phyloP scores from a whole-genome alignment of 1,140 invertebrate species.

The Cydia amplana region DNA sequence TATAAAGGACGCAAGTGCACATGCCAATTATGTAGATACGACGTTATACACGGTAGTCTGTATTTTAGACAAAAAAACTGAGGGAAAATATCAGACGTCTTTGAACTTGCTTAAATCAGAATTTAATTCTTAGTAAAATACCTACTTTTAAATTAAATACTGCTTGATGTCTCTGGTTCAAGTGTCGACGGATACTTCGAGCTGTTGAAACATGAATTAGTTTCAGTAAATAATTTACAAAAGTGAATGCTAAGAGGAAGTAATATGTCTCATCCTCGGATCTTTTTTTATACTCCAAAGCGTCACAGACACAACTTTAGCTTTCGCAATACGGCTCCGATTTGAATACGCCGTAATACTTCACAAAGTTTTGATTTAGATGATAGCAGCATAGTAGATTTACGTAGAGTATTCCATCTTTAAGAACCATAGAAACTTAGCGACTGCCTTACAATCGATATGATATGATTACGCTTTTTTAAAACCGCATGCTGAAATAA shows the following conservation, averaged over 20 bases:
- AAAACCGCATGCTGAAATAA: too few relatives aligned
- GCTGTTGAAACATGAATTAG: background rate
- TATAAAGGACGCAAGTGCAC: background rate
- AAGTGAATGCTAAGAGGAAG: background rate
- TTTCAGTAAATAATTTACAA: background rate
- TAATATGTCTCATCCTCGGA: background rate
- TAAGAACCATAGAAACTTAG: background rate
- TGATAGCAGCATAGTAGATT: conserved; percentile 31
- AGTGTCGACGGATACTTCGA: background rate
- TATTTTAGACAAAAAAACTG: conserved; percentile 8
- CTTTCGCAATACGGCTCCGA: conserved; percentile 22
- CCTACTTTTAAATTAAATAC: background rate
- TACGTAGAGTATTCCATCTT: background rate
- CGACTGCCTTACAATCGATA: background rate
- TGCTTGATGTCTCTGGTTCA: background rate
- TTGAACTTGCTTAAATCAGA: background rate
- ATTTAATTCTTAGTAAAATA: background rate
- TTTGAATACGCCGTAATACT: conserved; percentile 27
- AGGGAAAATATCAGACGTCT: background rate
- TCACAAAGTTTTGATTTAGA: conserved; percentile 52
- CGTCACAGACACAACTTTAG: conserved; percentile 6
- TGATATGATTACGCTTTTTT: too few relatives aligned
- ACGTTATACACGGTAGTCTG: background rate
- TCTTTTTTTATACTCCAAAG: background rate
- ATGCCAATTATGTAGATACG: background rate